phyloP scores from a whole-genome alignment of 2,888 invertebrate genomes.

The Onchidella celtica region DNA sequence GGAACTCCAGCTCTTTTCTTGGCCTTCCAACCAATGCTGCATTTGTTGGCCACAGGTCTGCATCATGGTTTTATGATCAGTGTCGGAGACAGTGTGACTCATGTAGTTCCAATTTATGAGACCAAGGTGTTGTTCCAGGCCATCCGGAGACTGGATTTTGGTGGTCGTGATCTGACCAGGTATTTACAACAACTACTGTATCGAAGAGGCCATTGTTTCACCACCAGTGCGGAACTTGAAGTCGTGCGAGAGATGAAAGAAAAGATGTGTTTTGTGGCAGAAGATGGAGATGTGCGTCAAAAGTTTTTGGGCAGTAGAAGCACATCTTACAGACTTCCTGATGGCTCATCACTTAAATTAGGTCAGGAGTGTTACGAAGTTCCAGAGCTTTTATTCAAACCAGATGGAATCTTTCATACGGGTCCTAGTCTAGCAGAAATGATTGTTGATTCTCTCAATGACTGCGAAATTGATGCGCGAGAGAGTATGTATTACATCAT shows the following conservation, averaged over 20 bases:
- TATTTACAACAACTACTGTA: constrained; percentile 82
- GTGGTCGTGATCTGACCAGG: constrained; percentile 68
- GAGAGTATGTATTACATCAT: constrained; percentile 79
- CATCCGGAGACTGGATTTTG: constrained; percentile 84
- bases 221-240: constrained; percentile 87
- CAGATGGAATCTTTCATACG: constrained; percentile 59
- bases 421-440: constrained; percentile 73
- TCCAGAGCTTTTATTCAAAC: constrained; percentile 61
- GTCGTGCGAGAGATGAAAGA: constrained; percentile 74
- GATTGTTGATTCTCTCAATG: constrained; percentile 73
- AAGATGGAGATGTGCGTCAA: constrained; percentile 74
- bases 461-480: constrained; percentile 75
- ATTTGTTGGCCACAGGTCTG: background rate
- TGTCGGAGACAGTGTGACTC: background rate
- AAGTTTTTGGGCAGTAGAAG: constrained; percentile 64
- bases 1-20: background rate
- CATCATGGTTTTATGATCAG: background rate
- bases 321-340: constrained; percentile 75
- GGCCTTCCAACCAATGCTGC: background rate
- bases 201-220: constrained; percentile 77
- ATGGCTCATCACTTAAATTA: constrained; percentile 73
- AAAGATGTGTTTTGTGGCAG: constrained; percentile 80
- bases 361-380: constrained; percentile 72
- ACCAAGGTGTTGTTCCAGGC: constrained; percentile 95
- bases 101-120: background rate